These are phyloP conservation scores for Pangasius sanitwongsei DNA, from an alignment of 2,797 vertebrate species.

Conservation along the genomic window DNA sequence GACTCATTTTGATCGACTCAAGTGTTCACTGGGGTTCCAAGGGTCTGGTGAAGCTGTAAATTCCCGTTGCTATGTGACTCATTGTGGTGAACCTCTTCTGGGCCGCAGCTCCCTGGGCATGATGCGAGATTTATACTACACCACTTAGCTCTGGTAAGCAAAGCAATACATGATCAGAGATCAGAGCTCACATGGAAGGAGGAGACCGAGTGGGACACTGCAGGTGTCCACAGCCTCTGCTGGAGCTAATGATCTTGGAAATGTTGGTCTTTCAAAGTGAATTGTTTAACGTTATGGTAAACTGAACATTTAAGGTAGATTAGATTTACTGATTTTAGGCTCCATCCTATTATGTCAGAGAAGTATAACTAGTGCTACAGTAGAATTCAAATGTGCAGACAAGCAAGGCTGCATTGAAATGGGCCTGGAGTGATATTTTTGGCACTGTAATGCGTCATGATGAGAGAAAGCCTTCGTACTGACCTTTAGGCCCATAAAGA, in stretches of 20 bases:
- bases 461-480: slow-evolving; percentile 64
- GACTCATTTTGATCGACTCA: slow-evolving; percentile 19
- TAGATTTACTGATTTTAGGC: not conserved
- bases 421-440: slow-evolving; percentile 50
- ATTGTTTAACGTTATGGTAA: not conserved
- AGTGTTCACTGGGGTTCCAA: slow-evolving; percentile 16
- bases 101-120: slow-evolving; percentile 40
- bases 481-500: slow-evolving; percentile 72
- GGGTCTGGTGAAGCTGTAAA: slow-evolving; percentile 40
- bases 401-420: slow-evolving; percentile 12
- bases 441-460: slow-evolving; percentile 47
- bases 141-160: slow-evolving; percentile 26
- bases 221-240: not conserved
- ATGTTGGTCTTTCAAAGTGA: slow-evolving; percentile 5
- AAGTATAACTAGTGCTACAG: not conserved
- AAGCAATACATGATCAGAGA: slow-evolving; percentile 5
- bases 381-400: not conserved
- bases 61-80: slow-evolving; percentile 55
- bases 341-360: not conserved
- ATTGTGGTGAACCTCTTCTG: slow-evolving; percentile 32
- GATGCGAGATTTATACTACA: slow-evolving; percentile 45
- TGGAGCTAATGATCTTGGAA: not conserved
- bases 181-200: not conserved
- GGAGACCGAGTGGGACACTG: not conserved
- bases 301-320: slow-evolving; percentile 7